A percentile compares a stretch with the other conserved stretches of the same genome.
Evolutionary conservation across 37 sponge, comb jelly and placozoan species (phyloP).

Genomic region (Halichondria panicea): DNA sequence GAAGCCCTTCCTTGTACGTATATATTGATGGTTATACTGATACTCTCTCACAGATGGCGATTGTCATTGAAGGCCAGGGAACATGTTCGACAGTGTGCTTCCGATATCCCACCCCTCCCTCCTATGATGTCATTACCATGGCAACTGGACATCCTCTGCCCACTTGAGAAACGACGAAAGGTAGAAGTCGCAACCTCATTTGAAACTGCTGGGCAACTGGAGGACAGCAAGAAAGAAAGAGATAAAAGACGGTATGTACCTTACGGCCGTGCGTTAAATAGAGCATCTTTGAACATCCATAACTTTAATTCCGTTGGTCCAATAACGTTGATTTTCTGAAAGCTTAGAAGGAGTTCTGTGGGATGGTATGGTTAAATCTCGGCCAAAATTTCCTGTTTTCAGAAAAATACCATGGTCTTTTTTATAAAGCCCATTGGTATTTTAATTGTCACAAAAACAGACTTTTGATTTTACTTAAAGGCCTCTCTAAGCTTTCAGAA

Average conservation of each 20-base stretch:
- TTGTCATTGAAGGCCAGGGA: neutral
- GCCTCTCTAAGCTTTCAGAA: too few species aligned
- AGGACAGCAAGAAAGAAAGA: neutral
- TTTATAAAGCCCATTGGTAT: too few species aligned
- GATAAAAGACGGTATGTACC: constrained; percentile 27
- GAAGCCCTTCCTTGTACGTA: neutral
- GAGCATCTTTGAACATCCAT: too few species aligned
- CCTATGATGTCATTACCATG: constrained; percentile 19
- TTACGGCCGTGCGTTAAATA: too few species aligned
- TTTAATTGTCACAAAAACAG: too few species aligned
- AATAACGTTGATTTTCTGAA: too few species aligned
- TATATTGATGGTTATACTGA: neutral
- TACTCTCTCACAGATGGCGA: constrained; percentile 12
- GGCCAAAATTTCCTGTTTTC: too few species aligned
- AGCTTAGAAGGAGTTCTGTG: too few species aligned
- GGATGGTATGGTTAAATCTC: too few species aligned
- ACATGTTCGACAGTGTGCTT: constrained; percentile 24
- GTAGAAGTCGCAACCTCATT: neutral
- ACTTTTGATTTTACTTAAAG: too few species aligned
- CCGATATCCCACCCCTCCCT: constrained; percentile 38
- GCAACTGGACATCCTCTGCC: constrained; percentile 36
- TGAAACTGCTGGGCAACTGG: neutral
- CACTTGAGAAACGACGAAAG: constrained; percentile 3
- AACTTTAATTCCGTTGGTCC: too few species aligned
- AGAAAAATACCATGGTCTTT: too few species aligned